Percentiles rank a stretch among this genome's conserved stretches.
Conservation (phyloP, 2,797 vertebrate genomes). For the Cossypha caffra region DNA sequence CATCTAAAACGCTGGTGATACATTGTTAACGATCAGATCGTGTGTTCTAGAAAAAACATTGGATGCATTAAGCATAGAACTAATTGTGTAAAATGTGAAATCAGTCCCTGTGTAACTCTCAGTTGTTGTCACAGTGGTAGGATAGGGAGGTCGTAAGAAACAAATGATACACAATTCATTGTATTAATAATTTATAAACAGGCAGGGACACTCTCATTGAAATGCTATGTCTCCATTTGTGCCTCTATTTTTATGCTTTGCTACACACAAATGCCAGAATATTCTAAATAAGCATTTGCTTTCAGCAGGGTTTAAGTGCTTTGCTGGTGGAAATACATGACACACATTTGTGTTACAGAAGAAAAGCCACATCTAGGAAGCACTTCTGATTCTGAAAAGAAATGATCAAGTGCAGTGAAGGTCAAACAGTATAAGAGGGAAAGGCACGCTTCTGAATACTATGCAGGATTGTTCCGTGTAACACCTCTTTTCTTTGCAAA, state of each 20-base stretch:
- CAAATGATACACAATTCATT: neutral
- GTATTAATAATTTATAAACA: slow-evolving; percentile 50
- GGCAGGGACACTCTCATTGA: slow-evolving; percentile 16
- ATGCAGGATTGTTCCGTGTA: neutral
- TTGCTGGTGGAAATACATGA: neutral
- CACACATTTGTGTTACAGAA: neutral
- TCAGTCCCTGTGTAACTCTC: neutral
- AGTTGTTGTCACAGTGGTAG: neutral
- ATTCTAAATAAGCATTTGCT: neutral
- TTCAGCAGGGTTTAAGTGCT: neutral
- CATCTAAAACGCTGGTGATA: neutral
- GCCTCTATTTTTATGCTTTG: neutral
- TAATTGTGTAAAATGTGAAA: neutral
- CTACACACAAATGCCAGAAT: neutral
- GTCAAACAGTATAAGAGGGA: neutral
- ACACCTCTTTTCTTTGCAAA: neutral
- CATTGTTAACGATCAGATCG: neutral
- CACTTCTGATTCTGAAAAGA: neutral
- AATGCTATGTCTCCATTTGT: neutral
- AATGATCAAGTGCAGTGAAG: neutral
- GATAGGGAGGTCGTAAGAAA: neutral
- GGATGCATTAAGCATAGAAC: neutral
- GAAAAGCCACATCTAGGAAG: neutral
- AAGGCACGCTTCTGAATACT: neutral
- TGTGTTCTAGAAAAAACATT: neutral